Evolutionary conservation across 2,888 invertebrate species (phyloP), one percentile per base, ranked within the genome.

Genomic region (Rotaria socialis): DNA sequence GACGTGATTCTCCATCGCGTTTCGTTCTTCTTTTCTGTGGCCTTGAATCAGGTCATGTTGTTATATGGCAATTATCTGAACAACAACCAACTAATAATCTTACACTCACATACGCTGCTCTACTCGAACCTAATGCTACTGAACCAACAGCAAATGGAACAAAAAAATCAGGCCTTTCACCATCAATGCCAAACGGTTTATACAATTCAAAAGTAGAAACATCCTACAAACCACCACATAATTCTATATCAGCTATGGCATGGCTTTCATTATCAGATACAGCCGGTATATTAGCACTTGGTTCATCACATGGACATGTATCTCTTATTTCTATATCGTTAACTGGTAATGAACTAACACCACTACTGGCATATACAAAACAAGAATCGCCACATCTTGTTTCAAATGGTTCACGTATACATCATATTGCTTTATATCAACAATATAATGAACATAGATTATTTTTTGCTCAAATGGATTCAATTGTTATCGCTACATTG

Each of bases 381-480:
- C 80, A 80, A 80, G 80, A 80, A 47, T 80, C 80, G 5, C 80
- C 80, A n/a, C 80, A 80, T 80, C 47, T 80, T 47, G 80, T 80
- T 43, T 80, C 80, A 24, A 80, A 80, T 80, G 80, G 80, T 47
- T 47, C 80, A 47, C 80, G 80, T n/a, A 80, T 80, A 24, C 80
- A 80, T 80, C 80, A 80, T 80, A 80, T 80, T 11, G 80, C 80
- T 47, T 47, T 80, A 5, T 80, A 80, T 80, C 80, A 80, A 80
- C 80, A 80, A 80, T 47, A 80, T n/a, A 47, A 47, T n/a, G 80
- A 80, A 80, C n/a, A 80, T 80, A 22, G 47, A 7, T 80, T 80
- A 80, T 80, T 80, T 80, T 80, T 80, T 47, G 80, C 80, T 47
- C 80, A 80, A 47, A 80, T 80, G 80, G 80, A 80, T 47, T 80